Evolutionary conservation across 2,113 vertebrate genomes (phyloP).

Genomic region (Mystacornis crossleyi): DNA sequence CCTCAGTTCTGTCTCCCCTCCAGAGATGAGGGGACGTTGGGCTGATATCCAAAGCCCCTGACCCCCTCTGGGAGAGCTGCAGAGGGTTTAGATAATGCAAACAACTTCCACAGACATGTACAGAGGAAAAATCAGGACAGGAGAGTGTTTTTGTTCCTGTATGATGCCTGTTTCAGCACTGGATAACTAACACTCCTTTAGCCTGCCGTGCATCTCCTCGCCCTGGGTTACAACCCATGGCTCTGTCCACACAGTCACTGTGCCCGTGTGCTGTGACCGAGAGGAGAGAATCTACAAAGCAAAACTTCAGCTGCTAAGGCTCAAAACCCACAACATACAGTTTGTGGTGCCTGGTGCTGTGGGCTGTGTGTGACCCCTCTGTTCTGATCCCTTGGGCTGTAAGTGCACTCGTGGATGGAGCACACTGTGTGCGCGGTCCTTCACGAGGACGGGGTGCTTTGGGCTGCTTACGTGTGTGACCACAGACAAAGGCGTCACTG

Average conservation of each 20-base stretch:
- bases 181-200: not conserved
- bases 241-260: not conserved
- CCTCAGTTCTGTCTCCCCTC: not conserved
- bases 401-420: rapidly evolving
- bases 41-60: not conserved
- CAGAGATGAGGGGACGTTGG: not conserved
- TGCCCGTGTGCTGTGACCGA: not conserved
- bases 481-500: rapidly evolving
- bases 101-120: not conserved
- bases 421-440: not conserved
- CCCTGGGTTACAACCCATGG: not conserved
- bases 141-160: not conserved
- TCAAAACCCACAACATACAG: not conserved
- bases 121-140: not conserved
- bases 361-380: not conserved
- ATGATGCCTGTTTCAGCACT: rapidly evolving
- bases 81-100: not conserved
- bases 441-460: rapidly evolving
- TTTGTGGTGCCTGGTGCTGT: not conserved
- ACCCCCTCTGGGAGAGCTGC: not conserved
- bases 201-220: not conserved
- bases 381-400: not conserved
- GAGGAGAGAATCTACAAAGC: not conserved
- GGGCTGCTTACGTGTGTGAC: rapidly evolving
- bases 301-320: not conserved